Evolutionary conservation across 2,113 vertebrate genomes (phyloP).

Genomic region (Myodes glareolus): DNA sequence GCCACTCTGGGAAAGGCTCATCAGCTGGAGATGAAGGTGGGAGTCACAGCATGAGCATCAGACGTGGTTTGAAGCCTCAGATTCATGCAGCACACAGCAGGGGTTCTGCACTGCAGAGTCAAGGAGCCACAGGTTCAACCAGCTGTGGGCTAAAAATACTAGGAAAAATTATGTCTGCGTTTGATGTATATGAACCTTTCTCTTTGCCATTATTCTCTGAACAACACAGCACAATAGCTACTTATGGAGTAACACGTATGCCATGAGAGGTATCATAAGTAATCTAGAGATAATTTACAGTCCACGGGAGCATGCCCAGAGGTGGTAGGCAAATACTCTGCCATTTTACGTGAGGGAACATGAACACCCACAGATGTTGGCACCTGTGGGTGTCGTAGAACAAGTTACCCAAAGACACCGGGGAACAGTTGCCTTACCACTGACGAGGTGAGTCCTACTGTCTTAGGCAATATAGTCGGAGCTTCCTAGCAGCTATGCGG

Average conservation of each 20-base stretch:
- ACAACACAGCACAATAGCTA: background rate
- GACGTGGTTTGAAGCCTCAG: background rate
- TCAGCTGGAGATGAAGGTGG: background rate
- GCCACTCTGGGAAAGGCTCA: too few species aligned
- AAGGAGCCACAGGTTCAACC: background rate
- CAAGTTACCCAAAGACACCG: background rate
- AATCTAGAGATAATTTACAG: background rate
- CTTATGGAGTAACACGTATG: background rate
- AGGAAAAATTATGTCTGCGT: background rate
- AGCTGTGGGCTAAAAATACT: background rate
- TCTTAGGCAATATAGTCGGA: background rate
- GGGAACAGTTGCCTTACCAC: background rate
- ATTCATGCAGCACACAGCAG: background rate
- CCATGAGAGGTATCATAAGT: background rate
- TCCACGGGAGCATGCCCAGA: background rate
- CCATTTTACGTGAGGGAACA: background rate
- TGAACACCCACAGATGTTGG: background rate
- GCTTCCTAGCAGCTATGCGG: background rate
- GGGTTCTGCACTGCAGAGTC: background rate
- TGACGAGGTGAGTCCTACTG: background rate
- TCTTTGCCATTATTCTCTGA: background rate
- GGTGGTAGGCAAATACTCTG: background rate
- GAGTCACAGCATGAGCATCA: too few species aligned
- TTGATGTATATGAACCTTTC: background rate
- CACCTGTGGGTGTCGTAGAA: background rate